These are phyloP conservation scores for Hoplostethus atlanticus DNA, from an alignment of 2,797 vertebrate genomes.

Conservation along the genomic window DNA sequence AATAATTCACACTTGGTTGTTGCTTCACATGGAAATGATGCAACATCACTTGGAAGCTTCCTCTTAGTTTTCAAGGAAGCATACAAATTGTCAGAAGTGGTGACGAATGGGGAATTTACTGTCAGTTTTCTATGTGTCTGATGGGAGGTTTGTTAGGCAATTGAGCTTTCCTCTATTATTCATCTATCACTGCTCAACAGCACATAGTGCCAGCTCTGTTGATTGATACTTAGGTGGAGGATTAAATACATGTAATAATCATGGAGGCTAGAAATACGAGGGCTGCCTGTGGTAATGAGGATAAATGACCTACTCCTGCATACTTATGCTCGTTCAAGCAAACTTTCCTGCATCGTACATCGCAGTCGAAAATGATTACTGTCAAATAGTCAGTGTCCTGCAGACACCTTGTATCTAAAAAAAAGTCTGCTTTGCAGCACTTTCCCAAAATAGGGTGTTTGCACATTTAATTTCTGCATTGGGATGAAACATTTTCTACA, in stretches of 20 bases:
- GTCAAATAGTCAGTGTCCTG: conserved; percentile 40
- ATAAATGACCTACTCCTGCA: conserved; percentile 66
- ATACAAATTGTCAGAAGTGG: conserved; percentile 6
- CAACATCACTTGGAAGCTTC: conserved; percentile 16
- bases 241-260: conserved; percentile 71
- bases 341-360: conserved; percentile 30
- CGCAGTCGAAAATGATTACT: conserved; percentile 62
- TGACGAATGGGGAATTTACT: neutral
- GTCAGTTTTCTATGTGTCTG: conserved; percentile 7
- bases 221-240: conserved; percentile 57
- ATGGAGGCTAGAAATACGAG: conserved; percentile 56
- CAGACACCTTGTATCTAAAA: conserved; percentile 29
- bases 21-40: conserved; percentile 3
- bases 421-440: neutral
- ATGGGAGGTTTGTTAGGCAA: conserved; percentile 29
- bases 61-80: conserved; percentile 16
- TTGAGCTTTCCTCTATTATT: conserved; percentile 26
- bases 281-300: conserved; percentile 70
- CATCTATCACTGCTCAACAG: conserved; percentile 27
- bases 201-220: neutral
- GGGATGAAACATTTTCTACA: no score
- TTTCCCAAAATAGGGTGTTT: no score
- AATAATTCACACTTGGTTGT: conserved; percentile 9
- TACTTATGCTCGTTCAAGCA: conserved; percentile 69
- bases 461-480: no score